Percentiles rank a stretch among this genome's conserved stretches.
Evolutionary conservation across 2,113 vertebrate species (phyloP).

Genomic region (Falco punctatus): DNA sequence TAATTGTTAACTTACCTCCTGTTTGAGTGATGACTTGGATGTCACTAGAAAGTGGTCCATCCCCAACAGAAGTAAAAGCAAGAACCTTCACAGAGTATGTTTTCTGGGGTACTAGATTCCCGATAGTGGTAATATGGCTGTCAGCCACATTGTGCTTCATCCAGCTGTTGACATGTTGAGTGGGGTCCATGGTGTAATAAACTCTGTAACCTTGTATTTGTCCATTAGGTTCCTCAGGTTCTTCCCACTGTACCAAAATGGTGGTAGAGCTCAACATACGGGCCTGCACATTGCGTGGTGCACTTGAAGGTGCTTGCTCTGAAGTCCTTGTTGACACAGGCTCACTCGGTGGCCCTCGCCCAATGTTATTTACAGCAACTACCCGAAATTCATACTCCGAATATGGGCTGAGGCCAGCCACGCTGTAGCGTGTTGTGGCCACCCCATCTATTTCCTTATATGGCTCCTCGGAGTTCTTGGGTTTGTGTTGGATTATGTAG

Average conservation of each 20-base stretch:
- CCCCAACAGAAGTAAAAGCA: slow-evolving; percentile 97
- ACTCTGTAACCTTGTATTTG: slow-evolving; percentile 98
- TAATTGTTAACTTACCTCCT: slow-evolving; percentile 83
- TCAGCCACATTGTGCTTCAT: slow-evolving; percentile 96
- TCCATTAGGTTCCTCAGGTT: slow-evolving; percentile 96
- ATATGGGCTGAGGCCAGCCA: slow-evolving; percentile 96
- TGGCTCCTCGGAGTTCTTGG: slow-evolving; percentile 89
- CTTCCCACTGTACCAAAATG: slow-evolving; percentile 97
- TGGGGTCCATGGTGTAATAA: slow-evolving; percentile 94
- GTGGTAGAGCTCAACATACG: slow-evolving; percentile 97
- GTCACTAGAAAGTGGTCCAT: slow-evolving; percentile 94
- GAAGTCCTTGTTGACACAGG: slow-evolving; percentile 93
- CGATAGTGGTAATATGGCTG: slow-evolving; percentile 93
- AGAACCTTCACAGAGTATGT: slow-evolving; percentile 97
- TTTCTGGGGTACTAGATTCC: slow-evolving; percentile 92
- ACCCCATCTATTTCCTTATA: slow-evolving; percentile 98
- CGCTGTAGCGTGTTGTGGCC: slow-evolving; percentile 96
- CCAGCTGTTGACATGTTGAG: slow-evolving; percentile 92
- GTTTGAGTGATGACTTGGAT: slow-evolving; percentile 98
- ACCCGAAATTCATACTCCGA: slow-evolving; percentile 97
- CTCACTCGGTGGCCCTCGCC: slow-evolving; percentile 92
- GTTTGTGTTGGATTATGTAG: slow-evolving; percentile 97
- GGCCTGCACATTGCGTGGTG: slow-evolving; percentile 91
- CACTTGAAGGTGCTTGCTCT: slow-evolving; percentile 96
- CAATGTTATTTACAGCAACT: slow-evolving; percentile 97